phyloP scores from a whole-genome alignment of 2,113 vertebrate genomes.

The Plecturocebus donacophilus region DNA sequence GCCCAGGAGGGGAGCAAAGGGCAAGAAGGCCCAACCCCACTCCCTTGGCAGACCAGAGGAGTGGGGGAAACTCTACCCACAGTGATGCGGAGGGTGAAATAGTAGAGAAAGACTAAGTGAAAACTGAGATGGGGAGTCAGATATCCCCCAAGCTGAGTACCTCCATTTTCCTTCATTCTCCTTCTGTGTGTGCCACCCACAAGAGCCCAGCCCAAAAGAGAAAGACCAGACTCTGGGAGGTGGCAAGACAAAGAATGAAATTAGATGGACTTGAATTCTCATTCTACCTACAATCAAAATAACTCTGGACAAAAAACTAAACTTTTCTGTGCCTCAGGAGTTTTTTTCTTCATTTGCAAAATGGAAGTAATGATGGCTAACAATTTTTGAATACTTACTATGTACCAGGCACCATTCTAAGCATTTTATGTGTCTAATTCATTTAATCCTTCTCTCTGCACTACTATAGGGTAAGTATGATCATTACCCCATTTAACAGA shows the following conservation, averaged over 20 bases:
- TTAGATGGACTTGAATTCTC: not conserved
- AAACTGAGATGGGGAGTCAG: not conserved
- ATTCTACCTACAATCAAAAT: not conserved
- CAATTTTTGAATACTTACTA: not conserved
- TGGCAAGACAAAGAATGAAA: not conserved
- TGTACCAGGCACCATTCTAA: not conserved
- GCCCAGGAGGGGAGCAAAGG: constrained; percentile 22
- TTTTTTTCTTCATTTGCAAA: constrained; percentile 36
- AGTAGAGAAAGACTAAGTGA: not conserved
- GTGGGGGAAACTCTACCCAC: not conserved
- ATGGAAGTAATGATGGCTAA: not conserved
- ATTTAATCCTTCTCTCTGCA: not conserved
- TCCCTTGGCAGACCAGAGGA: not conserved
- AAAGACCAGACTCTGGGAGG: not conserved
- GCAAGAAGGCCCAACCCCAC: not conserved
- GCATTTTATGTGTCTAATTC: not conserved
- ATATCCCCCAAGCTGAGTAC: not conserved
- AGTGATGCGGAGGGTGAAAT: not conserved
- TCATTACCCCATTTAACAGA: not conserved
- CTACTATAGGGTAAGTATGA: not conserved
- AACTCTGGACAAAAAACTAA: not conserved
- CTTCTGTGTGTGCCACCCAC: not conserved
- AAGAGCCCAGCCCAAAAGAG: not conserved
- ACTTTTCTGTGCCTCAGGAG: not conserved
- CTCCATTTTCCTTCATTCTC: not conserved